Evolutionary conservation across 2,888 invertebrate genomes (phyloP).

Genomic region (Deilephila elpenor): DNA sequence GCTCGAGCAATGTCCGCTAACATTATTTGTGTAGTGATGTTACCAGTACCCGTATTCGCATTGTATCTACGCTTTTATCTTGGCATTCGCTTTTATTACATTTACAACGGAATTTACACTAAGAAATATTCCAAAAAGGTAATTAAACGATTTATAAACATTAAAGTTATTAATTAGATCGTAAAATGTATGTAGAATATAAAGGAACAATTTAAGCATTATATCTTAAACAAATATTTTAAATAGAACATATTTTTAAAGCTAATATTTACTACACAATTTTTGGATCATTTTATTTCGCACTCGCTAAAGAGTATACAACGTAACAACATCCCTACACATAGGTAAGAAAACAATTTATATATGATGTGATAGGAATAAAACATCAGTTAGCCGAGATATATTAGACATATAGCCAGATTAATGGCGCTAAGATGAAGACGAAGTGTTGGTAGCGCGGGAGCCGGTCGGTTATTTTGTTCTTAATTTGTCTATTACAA

Average conservation of each 20-base stretch:
- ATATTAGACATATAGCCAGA: conserved; percentile 72
- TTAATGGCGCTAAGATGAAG: conserved; percentile 68
- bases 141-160: no score
- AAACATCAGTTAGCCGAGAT: conserved; percentile 66
- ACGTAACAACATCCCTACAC: conserved; percentile 24
- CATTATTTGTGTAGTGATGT: background rate
- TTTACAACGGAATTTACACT: no score
- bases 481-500: background rate
- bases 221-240: background rate
- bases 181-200: no score
- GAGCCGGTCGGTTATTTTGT: conserved; percentile 43
- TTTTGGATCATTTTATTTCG: background rate
- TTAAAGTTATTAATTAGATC: no score
- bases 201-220: no score
- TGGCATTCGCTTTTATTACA: background rate
- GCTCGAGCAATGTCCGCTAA: conserved; percentile 3
- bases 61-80: background rate
- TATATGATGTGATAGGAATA: conserved; percentile 61
- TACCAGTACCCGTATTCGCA: background rate
- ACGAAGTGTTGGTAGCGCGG: conserved; percentile 47
- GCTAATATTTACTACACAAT: no score
- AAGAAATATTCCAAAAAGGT: no score
- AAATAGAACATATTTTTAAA: background rate
- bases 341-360: conserved; percentile 60
- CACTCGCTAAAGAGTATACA: background rate